A percentile compares a stretch with the other conserved stretches of the same genome.
These are phyloP conservation scores for Xenopus borealis DNA, from an alignment of 2,113 vertebrate genomes.

Conservation along the genomic window DNA sequence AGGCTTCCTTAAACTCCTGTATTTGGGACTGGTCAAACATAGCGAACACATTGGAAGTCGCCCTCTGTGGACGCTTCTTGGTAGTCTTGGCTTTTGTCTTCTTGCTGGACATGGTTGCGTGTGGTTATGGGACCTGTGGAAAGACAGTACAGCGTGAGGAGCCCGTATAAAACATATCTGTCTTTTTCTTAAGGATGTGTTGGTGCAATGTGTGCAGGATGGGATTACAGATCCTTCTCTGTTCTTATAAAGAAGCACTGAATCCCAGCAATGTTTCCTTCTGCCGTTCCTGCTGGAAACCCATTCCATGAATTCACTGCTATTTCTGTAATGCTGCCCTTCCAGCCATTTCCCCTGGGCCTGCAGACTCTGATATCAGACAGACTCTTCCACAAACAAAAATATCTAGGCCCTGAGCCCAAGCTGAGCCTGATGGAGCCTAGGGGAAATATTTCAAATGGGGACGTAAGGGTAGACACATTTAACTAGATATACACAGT, in stretches of 20 bases:
- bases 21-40: conserved; percentile 99
- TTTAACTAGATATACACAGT: too few species aligned
- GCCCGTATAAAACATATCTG: too few species aligned
- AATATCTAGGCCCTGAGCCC: too few species aligned
- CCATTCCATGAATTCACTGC: background rate
- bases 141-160: background rate
- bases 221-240: too few species aligned
- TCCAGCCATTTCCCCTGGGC: background rate
- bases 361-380: too few species aligned
- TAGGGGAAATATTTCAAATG: too few species aligned
- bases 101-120: conserved; percentile 90
- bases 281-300: background rate
- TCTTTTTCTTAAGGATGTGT: too few species aligned
- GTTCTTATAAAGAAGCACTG: too few species aligned
- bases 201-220: too few species aligned
- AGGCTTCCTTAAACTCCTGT: conserved; percentile 98
- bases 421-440: too few species aligned
- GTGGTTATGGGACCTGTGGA: conserved; percentile 39
- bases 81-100: conserved; percentile 97
- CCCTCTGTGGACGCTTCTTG: conserved; percentile 96
- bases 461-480: too few species aligned
- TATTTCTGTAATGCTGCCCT: background rate
- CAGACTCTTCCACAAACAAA: too few species aligned
- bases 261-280: background rate
- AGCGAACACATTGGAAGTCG: conserved; percentile 95